Conservation (phyloP, 2,888 invertebrate genomes). For the Megastigmus dorsalis region DNA sequence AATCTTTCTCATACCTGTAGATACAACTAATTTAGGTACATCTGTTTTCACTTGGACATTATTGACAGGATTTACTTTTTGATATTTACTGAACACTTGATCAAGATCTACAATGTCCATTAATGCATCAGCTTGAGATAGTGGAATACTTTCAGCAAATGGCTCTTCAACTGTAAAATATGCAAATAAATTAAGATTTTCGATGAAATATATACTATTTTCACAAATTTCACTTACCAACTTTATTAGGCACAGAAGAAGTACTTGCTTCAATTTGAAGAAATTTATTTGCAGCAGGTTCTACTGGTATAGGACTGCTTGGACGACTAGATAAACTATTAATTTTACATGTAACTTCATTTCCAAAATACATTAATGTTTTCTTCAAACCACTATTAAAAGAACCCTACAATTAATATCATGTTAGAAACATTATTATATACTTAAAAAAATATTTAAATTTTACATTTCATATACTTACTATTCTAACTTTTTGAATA, state of each 20-base stretch:
- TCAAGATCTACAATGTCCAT: constrained; percentile 48
- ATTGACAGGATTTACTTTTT: background rate
- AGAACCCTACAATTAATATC: constrained; percentile 50
- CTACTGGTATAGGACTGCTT: constrained; percentile 11
- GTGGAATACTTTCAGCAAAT: constrained; percentile 21
- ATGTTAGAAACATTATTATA: background rate
- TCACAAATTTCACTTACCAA: constrained; percentile 18
- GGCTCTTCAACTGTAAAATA: constrained; percentile 17
- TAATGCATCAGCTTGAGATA: constrained; percentile 51
- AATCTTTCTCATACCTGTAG: constrained; percentile 9
- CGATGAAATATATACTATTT: background rate
- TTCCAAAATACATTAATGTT: constrained; percentile 53
- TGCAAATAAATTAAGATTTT: background rate
- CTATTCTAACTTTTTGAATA: constrained; percentile 55
- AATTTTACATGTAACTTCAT: constrained; percentile 32
- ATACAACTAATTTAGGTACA: background rate
- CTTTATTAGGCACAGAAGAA: background rate
- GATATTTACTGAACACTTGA: constrained; percentile 23
- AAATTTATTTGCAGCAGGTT: background rate
- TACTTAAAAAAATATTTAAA: background rate
- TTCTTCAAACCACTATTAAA: constrained; percentile 52
- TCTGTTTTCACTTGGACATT: background rate
- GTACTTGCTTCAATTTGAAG: background rate
- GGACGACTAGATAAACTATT: constrained; percentile 5
- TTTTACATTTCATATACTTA: constrained; percentile 25